phyloP scores from a whole-genome alignment of 2,113 vertebrate species.

The Thalassoma bifasciatum region DNA sequence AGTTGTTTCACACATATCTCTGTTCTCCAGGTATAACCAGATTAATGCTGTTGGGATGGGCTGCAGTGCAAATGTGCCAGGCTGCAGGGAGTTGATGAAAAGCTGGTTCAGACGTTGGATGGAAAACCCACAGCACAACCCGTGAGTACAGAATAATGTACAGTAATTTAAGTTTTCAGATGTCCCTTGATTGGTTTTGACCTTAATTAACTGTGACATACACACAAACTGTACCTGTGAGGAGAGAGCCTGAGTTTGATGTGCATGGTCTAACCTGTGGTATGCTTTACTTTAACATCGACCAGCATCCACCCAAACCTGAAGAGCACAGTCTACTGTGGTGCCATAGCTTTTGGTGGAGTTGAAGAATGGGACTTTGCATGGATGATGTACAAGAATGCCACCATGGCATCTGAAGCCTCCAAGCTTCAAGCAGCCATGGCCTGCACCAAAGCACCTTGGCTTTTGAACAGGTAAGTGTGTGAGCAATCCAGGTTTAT shows the following conservation, averaged over 20 bases:
- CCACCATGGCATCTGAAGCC: slow-evolving; percentile 86
- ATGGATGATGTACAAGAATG: slow-evolving; percentile 84
- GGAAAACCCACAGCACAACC: slow-evolving; percentile 17
- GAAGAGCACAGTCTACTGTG: slow-evolving; percentile 90
- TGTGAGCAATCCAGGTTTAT: not conserved
- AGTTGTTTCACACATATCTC: not conserved
- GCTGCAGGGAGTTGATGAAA: slow-evolving; percentile 74
- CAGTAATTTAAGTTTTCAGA: too few relatives aligned
- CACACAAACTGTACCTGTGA: not conserved
- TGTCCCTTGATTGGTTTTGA: too few relatives aligned
- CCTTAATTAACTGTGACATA: too few relatives aligned
- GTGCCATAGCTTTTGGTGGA: slow-evolving; percentile 83
- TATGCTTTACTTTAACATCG: not conserved
- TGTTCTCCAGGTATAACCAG: slow-evolving; percentile 87
- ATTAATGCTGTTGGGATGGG: slow-evolving; percentile 86
- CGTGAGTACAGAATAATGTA: slow-evolving; percentile 79
- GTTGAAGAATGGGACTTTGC: slow-evolving; percentile 88
- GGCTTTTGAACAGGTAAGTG: slow-evolving; percentile 90
- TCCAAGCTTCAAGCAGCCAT: slow-evolving; percentile 87
- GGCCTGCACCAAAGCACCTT: slow-evolving; percentile 85
- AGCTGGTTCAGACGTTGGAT: slow-evolving; percentile 75
- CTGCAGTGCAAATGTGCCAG: slow-evolving; percentile 77
- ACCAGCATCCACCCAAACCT: slow-evolving; percentile 90
- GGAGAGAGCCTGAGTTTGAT: not conserved
- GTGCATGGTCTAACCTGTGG: not conserved